phyloP scores from a whole-genome alignment of 2,797 vertebrate genomes.

The Trachops cirrhosus region DNA sequence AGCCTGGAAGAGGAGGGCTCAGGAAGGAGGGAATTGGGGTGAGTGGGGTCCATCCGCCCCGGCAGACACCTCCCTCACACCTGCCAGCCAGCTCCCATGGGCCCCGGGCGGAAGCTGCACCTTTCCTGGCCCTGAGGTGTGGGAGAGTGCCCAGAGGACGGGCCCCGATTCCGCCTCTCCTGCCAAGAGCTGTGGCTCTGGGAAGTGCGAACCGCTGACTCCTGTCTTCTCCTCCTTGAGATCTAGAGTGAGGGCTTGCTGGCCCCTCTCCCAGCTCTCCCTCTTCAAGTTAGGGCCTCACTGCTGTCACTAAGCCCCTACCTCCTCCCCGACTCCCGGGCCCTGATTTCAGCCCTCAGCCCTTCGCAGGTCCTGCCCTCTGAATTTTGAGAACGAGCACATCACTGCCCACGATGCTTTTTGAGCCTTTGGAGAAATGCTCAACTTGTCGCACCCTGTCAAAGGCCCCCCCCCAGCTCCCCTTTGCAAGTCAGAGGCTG shows the following conservation, averaged over 20 bases:
- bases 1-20: background rate
- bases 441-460: background rate
- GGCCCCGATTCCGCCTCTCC: background rate
- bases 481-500: background rate
- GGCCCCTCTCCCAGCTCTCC: background rate
- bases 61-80: background rate
- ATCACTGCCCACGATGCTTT: background rate
- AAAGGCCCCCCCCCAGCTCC: background rate
- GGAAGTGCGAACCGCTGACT: background rate
- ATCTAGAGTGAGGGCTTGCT: background rate
- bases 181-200: background rate
- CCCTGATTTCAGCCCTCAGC: background rate
- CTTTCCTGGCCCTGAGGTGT: background rate
- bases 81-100: background rate
- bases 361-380: background rate
- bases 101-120: background rate
- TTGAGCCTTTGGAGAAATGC: background rate
- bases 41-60: background rate
- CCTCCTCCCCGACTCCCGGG: fast-evolving
- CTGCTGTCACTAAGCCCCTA: background rate
- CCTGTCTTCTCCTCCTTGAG: background rate
- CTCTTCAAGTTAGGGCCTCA: background rate
- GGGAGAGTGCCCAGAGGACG: background rate
- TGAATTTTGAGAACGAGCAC: background rate
- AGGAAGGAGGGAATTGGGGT: background rate